Base-by-base conservation (phyloP, 2,113 vertebrate species). In the Alexandromys fortis region DNA sequence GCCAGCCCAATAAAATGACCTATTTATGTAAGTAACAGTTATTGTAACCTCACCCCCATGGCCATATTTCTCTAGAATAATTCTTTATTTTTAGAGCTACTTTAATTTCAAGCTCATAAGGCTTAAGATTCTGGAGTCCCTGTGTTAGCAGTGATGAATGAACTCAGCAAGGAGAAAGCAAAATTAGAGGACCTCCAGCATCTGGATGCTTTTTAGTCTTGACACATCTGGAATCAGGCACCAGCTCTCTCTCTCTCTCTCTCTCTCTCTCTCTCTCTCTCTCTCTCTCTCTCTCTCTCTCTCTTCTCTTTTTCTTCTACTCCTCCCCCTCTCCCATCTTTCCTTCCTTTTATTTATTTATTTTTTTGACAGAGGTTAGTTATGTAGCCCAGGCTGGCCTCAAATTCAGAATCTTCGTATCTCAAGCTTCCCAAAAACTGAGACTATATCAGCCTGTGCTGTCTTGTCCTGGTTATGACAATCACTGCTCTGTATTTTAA, bases 1-100 rank as follows among this genome's bases (percentile, higher is more conserved):
- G 94, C 38, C 58, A 91, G 87, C 92, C 94, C 96, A 98, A 96
- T 96, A 96, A 98, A 97, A 91, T 95, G 75, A 83, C 52, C 95
- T 96, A 93, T 82, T 92, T 97, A 82, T 96, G 89, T 58, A 81
- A 97, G 87, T 88, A 88, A 70, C 81, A 93, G 91, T 96, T 96
- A 94, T 96, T 97, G 91, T 94, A 96, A 97, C 73, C 72, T 79
- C 86, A 81, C 67, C 61, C 79, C 75, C n/a, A 81, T 72, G 86
- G 86, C 89, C 79, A 77, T 87, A 73, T 91, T 96, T 97, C 79
- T 96, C 49, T 88, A 89, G 68, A 89, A 85, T 94, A 93, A 90
- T 72, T 94, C 77, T 26, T 82, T 30, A 90, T 79, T 86, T 89
- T 89, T 90, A 77, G 35, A 86, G 72, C 30, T 94, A 79, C 91